Evolutionary conservation across 2,797 vertebrate genomes (phyloP).

Genomic region (Buphagus erythrorhynchus): DNA sequence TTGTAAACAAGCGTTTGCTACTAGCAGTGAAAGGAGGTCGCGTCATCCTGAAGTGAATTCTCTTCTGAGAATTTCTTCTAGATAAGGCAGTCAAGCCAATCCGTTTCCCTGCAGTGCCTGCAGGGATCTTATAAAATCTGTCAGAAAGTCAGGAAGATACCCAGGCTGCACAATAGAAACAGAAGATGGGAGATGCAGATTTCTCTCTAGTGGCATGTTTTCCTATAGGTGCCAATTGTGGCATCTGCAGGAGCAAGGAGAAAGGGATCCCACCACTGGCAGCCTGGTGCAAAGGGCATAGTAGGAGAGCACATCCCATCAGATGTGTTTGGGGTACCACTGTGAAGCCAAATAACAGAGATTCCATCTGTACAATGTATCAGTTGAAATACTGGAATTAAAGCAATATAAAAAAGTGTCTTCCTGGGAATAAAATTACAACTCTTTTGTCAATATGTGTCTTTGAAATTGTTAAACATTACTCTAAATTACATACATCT

Average conservation of each 20-base stretch:
- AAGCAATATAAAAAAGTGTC: not conserved
- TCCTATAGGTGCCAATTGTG: not conserved
- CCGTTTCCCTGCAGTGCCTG: not conserved
- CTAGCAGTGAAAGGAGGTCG: not conserved
- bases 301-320: not conserved
- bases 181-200: not conserved
- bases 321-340: fast-evolving
- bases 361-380: not conserved
- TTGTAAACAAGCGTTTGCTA: not conserved
- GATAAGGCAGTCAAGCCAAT: not conserved
- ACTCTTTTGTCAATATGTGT: not conserved
- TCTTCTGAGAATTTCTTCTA: not conserved
- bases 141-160: not conserved
- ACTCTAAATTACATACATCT: not conserved
- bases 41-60: not conserved
- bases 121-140: not conserved
- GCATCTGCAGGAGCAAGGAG: not conserved
- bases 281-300: not conserved
- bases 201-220: not conserved
- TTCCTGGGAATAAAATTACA: not conserved
- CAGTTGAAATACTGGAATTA: not conserved
- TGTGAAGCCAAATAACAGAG: not conserved
- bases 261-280: not conserved
- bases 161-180: not conserved
- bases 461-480: not conserved